phyloP scores from a whole-genome alignment of 2,888 invertebrate genomes.

The Nycteola revayana region DNA sequence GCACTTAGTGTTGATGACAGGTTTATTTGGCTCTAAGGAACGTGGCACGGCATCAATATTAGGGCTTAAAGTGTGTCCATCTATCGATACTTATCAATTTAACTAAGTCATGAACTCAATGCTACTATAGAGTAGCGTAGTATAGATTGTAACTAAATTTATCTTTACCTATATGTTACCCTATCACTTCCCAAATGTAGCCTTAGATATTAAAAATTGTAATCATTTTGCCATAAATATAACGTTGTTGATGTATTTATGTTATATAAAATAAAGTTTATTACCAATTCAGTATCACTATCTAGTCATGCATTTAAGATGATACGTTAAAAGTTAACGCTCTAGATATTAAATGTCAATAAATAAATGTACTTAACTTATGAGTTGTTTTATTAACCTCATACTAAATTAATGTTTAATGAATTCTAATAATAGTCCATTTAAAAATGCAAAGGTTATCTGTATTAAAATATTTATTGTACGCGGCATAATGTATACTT shows the following conservation, averaged over 20 bases:
- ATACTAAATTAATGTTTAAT: too few relatives aligned
- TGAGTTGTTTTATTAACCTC: constrained; percentile 33
- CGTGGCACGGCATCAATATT: constrained; percentile 16
- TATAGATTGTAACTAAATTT: background rate
- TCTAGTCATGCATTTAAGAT: constrained; percentile 47
- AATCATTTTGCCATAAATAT: constrained; percentile 16
- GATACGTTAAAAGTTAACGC: constrained; percentile 27
- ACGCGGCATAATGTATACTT: too few relatives aligned
- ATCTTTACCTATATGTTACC: background rate
- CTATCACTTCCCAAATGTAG: too few relatives aligned
- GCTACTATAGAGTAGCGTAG: constrained; percentile 15
- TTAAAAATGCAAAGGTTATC: too few relatives aligned
- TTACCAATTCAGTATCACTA: constrained; percentile 34
- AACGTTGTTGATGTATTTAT: constrained; percentile 16
- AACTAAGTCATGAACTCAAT: constrained; percentile 7
- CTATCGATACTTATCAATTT: constrained; percentile 6
- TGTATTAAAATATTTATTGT: too few relatives aligned
- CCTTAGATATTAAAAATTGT: constrained; percentile 1
- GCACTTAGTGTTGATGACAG: constrained; percentile 13
- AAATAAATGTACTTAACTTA: constrained; percentile 42
- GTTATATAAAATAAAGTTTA: constrained; percentile 17
- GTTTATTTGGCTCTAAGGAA: constrained; percentile 6
- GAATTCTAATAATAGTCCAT: too few relatives aligned
- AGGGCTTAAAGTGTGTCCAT: constrained; percentile 12
- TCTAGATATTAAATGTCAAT: constrained; percentile 41